These are phyloP conservation scores for Hyles vespertilio DNA, from an alignment of 1,140 invertebrate species.

Conservation along the genomic window DNA sequence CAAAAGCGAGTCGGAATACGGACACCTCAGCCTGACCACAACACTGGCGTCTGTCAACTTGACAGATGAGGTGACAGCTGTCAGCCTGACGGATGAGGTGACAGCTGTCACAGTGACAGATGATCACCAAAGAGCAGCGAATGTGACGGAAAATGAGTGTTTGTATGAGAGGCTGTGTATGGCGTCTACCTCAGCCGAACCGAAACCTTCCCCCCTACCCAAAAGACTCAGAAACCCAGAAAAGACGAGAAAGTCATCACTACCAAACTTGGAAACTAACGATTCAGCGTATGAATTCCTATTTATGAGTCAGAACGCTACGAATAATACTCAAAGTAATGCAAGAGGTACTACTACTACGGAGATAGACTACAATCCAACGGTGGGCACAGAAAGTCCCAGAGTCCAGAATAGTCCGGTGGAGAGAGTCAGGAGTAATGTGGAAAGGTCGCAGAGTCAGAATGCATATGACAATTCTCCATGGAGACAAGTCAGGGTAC, in stretches of 20 bases:
- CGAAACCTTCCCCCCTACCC: constrained; percentile 32
- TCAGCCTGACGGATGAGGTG: constrained; percentile 6
- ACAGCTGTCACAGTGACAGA: constrained; percentile 10
- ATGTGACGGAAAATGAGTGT: constrained; percentile 20
- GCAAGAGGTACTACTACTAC: neutral
- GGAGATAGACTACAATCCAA: neutral
- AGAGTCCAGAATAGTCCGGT: too few relatives aligned
- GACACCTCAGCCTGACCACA: constrained; percentile 58
- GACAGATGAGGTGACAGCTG: constrained; percentile 11
- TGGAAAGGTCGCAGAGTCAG: constrained; percentile 58
- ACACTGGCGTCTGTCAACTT: constrained; percentile 20
- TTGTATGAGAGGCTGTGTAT: constrained; percentile 57
- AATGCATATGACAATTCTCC: constrained; percentile 46
- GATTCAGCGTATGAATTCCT: constrained; percentile 57
- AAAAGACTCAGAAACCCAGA: constrained; percentile 38
- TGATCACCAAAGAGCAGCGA: too few relatives aligned
- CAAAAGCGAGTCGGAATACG: constrained; percentile 44
- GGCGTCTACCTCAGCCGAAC: constrained; percentile 52
- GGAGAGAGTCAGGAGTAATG: constrained; percentile 29
- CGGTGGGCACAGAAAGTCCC: too few relatives aligned
- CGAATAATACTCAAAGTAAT: constrained; percentile 3
- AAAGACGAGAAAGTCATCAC: constrained; percentile 51
- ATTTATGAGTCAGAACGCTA: constrained; percentile 38
- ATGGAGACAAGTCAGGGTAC: constrained; percentile 27
- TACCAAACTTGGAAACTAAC: constrained; percentile 50